Base-by-base conservation (phyloP, 2,888 invertebrate genomes). In the Sminthurinus aureus region DNA sequence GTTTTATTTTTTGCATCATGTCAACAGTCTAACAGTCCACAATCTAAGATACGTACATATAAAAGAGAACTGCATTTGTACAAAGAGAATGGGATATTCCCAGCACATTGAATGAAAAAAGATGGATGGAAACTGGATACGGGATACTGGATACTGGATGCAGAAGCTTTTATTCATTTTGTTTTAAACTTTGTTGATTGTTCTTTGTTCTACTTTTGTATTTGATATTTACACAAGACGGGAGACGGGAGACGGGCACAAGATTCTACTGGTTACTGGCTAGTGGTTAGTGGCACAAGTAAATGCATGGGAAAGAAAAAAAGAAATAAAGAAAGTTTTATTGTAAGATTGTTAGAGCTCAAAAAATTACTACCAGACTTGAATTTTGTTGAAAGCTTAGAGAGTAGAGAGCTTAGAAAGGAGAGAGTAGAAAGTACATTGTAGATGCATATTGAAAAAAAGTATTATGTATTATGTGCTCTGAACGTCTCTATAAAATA, bases 281-380 rank as follows among this genome's bases (percentile, higher is more conserved):
- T 38, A 4, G 38, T 38, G 38, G 38, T 38, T 38, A 38, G 3
- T 38, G 6, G 38, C 38, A 38, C 38, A 38, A 66, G 15, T 38
- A 38, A 38, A 38, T n/a, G n/a, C 20, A 67, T n/a, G n/a, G 20
- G 22, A 20, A 67, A 20, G 24, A 11, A 9, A 26, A 71, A 26
- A 69, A 20, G n/a, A 69, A 69, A 20, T n/a, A 11, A 71, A 13
- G 58, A 71, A 71, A 67, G 67, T 71, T 71, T 71, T 71, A 71
- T 71, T 22, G 71, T 71, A 24, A 24, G 71, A 15, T 71, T 71
- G 71, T 58, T 58, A 11, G 9, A 18, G 58, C 13, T 13, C 15
- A 71, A 71, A 71, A 71, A 71, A 71, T 71, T 71, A 71, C 71
- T 71, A 71, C 24, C 71, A 15, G 12, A 24, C 24, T 6, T 24